A percentile compares a stretch with the other conserved stretches of the same genome.
phyloP scores from a whole-genome alignment of 2,888 invertebrate genomes.

The Silvanus unidentatus region DNA sequence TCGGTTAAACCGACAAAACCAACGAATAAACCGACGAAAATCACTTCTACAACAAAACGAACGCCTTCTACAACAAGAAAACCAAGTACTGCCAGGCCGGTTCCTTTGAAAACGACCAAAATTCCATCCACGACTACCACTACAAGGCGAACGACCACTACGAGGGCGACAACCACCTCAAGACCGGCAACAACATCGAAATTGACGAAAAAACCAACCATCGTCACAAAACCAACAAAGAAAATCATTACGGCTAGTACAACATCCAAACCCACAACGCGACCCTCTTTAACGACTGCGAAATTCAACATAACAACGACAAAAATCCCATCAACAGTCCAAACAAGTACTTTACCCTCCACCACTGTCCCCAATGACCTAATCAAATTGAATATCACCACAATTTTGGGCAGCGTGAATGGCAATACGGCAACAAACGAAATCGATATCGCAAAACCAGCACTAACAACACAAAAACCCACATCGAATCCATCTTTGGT shows the following conservation, averaged over 20 bases:
- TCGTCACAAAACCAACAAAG: too few species aligned
- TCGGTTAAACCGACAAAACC: conserved; percentile 19
- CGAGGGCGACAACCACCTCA: conserved; percentile 21
- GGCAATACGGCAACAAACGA: conserved; percentile 37
- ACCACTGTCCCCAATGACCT: conserved; percentile 26
- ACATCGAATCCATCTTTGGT: conserved; percentile 44
- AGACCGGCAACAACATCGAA: conserved; percentile 40
- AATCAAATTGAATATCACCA: conserved; percentile 25
- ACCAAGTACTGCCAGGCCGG: conserved; percentile 21
- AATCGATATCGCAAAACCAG: conserved; percentile 21
- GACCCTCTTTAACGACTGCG: neutral
- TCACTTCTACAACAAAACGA: conserved; percentile 20
- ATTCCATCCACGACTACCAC: conserved; percentile 12
- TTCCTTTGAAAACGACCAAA: conserved; percentile 12
- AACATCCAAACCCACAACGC: conserved; percentile 20
- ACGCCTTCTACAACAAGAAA: conserved; percentile 24
- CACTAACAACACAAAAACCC: conserved; percentile 21
- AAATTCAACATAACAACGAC: neutral
- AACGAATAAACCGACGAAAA: conserved; percentile 20
- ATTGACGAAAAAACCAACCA: conserved; percentile 23
- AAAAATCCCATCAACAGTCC: neutral
- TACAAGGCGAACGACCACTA: conserved; percentile 17
- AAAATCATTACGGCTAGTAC: conserved; percentile 25
- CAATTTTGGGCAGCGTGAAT: conserved; percentile 25
- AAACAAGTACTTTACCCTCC: conserved; percentile 8